phyloP scores from a whole-genome alignment of 2,113 vertebrate genomes.

The Neodontobutis hainanensis region DNA sequence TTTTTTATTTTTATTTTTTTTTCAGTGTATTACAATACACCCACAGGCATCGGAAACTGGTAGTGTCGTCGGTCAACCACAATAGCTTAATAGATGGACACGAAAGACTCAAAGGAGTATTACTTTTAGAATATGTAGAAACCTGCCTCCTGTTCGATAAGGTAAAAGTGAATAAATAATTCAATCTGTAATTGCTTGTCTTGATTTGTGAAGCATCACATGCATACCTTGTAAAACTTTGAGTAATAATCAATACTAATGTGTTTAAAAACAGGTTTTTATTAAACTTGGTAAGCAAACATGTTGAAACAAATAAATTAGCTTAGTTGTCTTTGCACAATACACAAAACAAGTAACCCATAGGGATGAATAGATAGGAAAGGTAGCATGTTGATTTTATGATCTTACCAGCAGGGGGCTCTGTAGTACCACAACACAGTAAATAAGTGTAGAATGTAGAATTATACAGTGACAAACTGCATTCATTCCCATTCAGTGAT shows the following conservation, averaged over 20 bases:
- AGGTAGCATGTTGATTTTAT: conserved; percentile 4
- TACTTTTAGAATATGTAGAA: conserved; percentile 50
- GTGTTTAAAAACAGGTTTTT: conserved; percentile 55
- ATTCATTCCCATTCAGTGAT: conserved; percentile 11
- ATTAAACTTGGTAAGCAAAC: conserved; percentile 60
- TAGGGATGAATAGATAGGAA: not conserved
- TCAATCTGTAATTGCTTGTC: conserved; percentile 30
- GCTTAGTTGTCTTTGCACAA: conserved; percentile 1
- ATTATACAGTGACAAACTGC: conserved; percentile 9
- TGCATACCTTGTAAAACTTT: not conserved
- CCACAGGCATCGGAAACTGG: conserved; percentile 2
- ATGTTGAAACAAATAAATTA: conserved; percentile 61
- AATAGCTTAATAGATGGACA: conserved; percentile 35
- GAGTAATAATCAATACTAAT: not conserved
- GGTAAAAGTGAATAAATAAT: conserved; percentile 68
- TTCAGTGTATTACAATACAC: not conserved
- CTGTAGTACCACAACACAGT: conserved; percentile 31
- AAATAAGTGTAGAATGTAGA: conserved; percentile 12
- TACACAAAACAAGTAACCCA: not conserved
- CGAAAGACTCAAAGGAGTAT: conserved; percentile 29
- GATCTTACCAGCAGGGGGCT: conserved; percentile 59
- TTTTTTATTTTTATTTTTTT: conserved; percentile 32
- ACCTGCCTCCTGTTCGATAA: conserved; percentile 65
- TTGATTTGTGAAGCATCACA: not conserved
- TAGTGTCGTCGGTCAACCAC: not conserved